Conservation (phyloP, 2,113 vertebrate genomes). For the Eolophus roseicapilla region DNA sequence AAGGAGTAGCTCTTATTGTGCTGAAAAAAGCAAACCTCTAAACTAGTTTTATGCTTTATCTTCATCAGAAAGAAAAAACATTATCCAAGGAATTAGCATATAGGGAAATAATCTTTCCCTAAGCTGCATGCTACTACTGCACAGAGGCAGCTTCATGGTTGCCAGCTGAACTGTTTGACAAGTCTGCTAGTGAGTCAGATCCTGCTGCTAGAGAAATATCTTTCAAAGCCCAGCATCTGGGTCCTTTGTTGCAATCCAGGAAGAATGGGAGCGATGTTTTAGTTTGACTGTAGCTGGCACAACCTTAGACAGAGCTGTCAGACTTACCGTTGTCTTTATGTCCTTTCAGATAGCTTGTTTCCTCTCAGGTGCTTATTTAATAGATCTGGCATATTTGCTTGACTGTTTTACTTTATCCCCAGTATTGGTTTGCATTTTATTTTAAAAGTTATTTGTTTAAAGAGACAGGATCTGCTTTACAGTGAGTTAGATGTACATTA, state of each 20-base stretch:
- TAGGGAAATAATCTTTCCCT: conserved; percentile 15
- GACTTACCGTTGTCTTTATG: background rate
- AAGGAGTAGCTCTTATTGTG: background rate
- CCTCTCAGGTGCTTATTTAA: background rate
- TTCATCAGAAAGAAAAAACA: background rate
- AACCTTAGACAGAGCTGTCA: background rate
- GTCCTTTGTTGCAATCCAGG: conserved; percentile 23
- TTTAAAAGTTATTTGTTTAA: background rate
- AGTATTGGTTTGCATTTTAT: background rate
- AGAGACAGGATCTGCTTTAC: background rate
- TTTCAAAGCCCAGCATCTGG: conserved; percentile 48
- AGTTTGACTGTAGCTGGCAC: conserved; percentile 9
- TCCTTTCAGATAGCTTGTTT: background rate
- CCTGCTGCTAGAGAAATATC: conserved; percentile 48
- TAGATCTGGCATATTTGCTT: background rate
- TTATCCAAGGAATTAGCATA: background rate
- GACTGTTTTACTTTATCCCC: background rate
- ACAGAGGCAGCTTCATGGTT: conserved; percentile 35
- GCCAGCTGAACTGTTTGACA: conserved; percentile 37
- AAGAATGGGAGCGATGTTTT: background rate
- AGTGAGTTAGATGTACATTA: background rate
- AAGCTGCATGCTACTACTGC: background rate
- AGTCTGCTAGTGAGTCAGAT: conserved; percentile 39
- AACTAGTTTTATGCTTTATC: background rate
- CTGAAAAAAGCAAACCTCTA: background rate